Conservation (phyloP, 2,888 invertebrate genomes). For the Tipula vernalis region DNA sequence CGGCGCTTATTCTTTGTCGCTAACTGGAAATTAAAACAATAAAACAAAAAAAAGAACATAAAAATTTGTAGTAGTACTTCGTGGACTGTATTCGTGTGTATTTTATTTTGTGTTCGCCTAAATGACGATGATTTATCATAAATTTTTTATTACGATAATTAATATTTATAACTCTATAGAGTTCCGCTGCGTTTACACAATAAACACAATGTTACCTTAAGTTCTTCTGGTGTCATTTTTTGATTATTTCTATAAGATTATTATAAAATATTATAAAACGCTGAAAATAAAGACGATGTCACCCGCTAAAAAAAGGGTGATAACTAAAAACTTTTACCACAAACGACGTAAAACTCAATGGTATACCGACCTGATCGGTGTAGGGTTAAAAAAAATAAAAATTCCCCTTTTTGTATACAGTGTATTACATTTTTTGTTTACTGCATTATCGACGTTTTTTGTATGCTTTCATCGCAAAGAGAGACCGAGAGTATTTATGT, state of each 20-base stretch:
- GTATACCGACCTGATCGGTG: background rate
- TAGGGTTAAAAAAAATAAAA: background rate
- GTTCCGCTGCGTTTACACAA: background rate
- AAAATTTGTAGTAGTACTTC: too few relatives aligned
- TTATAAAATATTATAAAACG: background rate
- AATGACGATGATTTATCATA: background rate
- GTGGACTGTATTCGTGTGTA: background rate
- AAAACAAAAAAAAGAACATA: too few relatives aligned
- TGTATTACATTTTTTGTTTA: background rate
- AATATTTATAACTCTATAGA: background rate
- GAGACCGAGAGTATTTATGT: background rate
- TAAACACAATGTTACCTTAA: background rate
- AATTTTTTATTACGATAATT: too few relatives aligned
- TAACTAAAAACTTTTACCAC: background rate
- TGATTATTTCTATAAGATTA: background rate
- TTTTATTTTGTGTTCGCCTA: background rate
- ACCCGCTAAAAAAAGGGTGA: too few relatives aligned
- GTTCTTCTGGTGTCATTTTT: background rate
- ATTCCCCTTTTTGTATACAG: background rate
- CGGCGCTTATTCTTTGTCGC: conserved; percentile 27
- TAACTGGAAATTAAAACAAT: background rate
- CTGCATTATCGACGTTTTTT: background rate
- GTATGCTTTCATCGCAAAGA: background rate
- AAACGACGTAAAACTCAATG: background rate
- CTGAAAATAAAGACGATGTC: too few relatives aligned